Conservation (phyloP, 2,113 vertebrate species). For the Vulpes lagopus region DNA sequence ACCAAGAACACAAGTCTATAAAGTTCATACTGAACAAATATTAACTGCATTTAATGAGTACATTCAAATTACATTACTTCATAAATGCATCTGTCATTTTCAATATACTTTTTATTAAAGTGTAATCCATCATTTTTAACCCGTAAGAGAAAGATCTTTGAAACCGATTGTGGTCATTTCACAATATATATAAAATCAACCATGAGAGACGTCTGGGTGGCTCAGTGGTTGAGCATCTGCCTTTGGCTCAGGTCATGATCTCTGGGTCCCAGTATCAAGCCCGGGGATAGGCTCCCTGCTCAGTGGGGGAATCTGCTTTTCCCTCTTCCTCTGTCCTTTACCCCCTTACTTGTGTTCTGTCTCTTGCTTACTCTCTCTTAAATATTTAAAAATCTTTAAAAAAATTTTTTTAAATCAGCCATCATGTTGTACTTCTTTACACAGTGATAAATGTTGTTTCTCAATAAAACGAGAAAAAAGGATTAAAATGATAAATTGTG, state of each 20-base stretch:
- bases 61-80: background rate
- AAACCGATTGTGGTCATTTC: background rate
- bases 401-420: background rate
- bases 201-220: no score
- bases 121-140: background rate
- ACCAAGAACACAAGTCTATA: background rate
- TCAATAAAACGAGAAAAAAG: background rate
- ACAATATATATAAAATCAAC: background rate
- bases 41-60: background rate
- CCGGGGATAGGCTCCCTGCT: no score
- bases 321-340: no score
- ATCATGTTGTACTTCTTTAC: background rate
- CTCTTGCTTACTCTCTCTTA: no score
- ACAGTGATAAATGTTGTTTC: background rate
- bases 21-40: background rate
- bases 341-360: no score
- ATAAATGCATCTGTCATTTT: background rate
- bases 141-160: constrained; percentile 1
- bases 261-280: no score
- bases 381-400: no score
- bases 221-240: no score
- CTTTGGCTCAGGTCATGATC: no score
- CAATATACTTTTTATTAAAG: background rate
- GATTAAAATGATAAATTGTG: background rate
- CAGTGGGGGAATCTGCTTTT: no score